Percentiles rank a stretch among this genome's conserved stretches.
These are phyloP conservation scores for Camponotus fellah DNA, from an alignment of 2,888 invertebrate species.

Conservation along the genomic window DNA sequence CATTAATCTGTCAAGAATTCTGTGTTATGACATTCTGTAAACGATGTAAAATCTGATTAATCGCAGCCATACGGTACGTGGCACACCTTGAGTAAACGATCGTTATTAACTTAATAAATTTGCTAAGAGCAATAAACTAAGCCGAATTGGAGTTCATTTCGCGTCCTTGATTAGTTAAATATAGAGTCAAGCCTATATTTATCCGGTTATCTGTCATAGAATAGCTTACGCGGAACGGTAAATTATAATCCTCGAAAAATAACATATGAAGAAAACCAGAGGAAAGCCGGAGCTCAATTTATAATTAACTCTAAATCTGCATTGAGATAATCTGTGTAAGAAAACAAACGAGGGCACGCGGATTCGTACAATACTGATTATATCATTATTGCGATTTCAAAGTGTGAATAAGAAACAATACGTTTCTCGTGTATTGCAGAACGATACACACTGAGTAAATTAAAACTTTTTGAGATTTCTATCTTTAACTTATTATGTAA, in stretches of 20 bases:
- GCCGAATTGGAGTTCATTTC: slow-evolving; percentile 59
- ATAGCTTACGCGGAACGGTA: slow-evolving; percentile 38
- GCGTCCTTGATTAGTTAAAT: slow-evolving; percentile 55
- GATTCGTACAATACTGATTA: slow-evolving; percentile 13
- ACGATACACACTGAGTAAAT: neutral
- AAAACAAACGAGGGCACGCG: slow-evolving; percentile 44
- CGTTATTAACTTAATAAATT: slow-evolving; percentile 83
- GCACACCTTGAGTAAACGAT: slow-evolving; percentile 79
- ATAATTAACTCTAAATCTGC: slow-evolving; percentile 47
- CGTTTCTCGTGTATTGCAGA: neutral
- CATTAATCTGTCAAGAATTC: slow-evolving; percentile 77
- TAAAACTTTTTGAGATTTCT: neutral
- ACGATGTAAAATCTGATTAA: slow-evolving; percentile 77
- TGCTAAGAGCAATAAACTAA: slow-evolving; percentile 78
- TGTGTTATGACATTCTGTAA: slow-evolving; percentile 82
- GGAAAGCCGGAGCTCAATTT: slow-evolving; percentile 20
- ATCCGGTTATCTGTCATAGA: slow-evolving; percentile 47
- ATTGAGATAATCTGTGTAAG: slow-evolving; percentile 40
- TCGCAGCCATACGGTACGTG: slow-evolving; percentile 67
- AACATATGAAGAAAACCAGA: slow-evolving; percentile 44
- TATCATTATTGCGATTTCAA: slow-evolving; percentile 33
- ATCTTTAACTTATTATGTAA: neutral
- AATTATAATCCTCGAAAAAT: slow-evolving; percentile 41
- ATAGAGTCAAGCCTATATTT: slow-evolving; percentile 49
- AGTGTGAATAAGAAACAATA: slow-evolving; percentile 27